Conservation (phyloP, 1,140 invertebrate species). For the Meloidogyne floridensis region DNA sequence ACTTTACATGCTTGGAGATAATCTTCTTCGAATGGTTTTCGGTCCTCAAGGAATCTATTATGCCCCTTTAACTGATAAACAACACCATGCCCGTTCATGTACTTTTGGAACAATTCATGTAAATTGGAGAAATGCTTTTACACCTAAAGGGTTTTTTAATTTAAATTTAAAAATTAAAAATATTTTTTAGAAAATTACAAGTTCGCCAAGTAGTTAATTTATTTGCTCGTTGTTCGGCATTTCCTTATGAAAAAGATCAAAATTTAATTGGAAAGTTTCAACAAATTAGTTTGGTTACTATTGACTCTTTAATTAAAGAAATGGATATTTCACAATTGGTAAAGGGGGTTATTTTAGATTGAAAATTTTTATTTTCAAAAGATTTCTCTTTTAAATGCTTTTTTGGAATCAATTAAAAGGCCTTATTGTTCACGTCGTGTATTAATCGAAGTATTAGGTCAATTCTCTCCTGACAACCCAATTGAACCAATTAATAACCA, state of each 20-base stretch:
- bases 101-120: slow-evolving; percentile 48
- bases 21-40: slow-evolving; percentile 44
- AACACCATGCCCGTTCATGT: slow-evolving; percentile 49
- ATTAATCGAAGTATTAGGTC: slow-evolving; percentile 45
- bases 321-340: slow-evolving; percentile 44
- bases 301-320: slow-evolving; percentile 34
- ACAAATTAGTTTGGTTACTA: slow-evolving; percentile 32
- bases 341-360: no score
- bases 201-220: slow-evolving; percentile 48
- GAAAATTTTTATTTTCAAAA: slow-evolving; percentile 47
- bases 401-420: slow-evolving; percentile 41
- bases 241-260: slow-evolving; percentile 52
- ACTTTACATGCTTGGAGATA: slow-evolving; percentile 38
- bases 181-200: slow-evolving; percentile 38
- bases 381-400: slow-evolving; percentile 44
- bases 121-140: slow-evolving; percentile 51
- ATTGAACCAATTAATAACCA: not conserved
- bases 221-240: slow-evolving; percentile 45
- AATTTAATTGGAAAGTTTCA: slow-evolving; percentile 42
- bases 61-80: not conserved
- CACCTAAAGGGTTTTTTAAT: slow-evolving; percentile 43
- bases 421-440: slow-evolving; percentile 42
- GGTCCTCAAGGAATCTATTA: slow-evolving; percentile 43
- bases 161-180: slow-evolving; percentile 26
- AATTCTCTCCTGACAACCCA: slow-evolving; percentile 47